A percentile compares a stretch with the other conserved stretches of the same genome.
Conservation (phyloP, 2,888 invertebrate species). For the Conchocele bisecta region DNA sequence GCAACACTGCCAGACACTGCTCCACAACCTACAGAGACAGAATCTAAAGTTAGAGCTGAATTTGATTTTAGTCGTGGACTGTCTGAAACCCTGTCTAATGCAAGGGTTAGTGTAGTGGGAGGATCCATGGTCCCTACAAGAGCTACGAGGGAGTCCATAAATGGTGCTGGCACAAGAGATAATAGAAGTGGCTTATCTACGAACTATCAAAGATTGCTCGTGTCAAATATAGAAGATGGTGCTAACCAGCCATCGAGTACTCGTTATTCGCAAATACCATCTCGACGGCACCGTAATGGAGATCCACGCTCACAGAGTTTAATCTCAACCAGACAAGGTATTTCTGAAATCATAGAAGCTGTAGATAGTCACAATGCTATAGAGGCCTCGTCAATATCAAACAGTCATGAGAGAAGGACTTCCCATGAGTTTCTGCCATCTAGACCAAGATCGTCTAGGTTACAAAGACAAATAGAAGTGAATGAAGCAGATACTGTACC, state of each 20-base stretch:
- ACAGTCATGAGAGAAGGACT: too few species aligned
- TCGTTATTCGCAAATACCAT: too few species aligned
- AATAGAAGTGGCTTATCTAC: conserved; percentile 26
- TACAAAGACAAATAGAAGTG: conserved; percentile 26
- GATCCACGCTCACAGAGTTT: too few species aligned
- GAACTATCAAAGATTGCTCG: conserved; percentile 20
- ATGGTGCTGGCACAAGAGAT: conserved; percentile 16
- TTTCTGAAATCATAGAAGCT: too few species aligned
- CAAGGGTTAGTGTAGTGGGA: conserved; percentile 12
- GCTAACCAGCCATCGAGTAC: too few species aligned
- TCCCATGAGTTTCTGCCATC: too few species aligned
- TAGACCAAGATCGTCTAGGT: too few species aligned
- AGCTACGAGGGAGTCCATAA: conserved; percentile 21
- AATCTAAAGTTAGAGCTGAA: conserved; percentile 9
- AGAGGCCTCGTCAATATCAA: too few species aligned
- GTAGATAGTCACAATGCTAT: too few species aligned
- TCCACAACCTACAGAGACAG: conserved; percentile 4
- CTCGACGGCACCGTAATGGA: too few species aligned
- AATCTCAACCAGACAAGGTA: too few species aligned
- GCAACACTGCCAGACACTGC: conserved; percentile 6
- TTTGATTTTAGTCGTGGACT: conserved; percentile 14
- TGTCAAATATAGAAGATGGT: conserved; percentile 13
- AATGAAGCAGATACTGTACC: conserved; percentile 35
- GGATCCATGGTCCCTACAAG: too few species aligned
- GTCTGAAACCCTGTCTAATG: conserved; percentile 20